Percentiles rank a stretch among this genome's conserved stretches.
Evolutionary conservation across 2,888 invertebrate species (phyloP).

Genomic region (Archips xylosteana): DNA sequence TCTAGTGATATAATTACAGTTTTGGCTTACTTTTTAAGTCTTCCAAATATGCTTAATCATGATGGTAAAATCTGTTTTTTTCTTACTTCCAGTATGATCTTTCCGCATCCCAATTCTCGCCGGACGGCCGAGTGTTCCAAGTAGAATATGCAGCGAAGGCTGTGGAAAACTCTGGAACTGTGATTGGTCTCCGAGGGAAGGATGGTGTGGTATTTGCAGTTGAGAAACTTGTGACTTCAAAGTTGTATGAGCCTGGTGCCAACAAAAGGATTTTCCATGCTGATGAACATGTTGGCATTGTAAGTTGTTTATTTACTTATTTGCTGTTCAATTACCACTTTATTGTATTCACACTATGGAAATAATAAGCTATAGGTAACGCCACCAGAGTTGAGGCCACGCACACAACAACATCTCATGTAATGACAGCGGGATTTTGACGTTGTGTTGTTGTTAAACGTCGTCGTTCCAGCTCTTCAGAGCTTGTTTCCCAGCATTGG

Average conservation of each 20-base stretch:
- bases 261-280: constrained; percentile 96
- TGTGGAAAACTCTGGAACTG: constrained; percentile 98
- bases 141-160: constrained; percentile 99
- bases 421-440: no score
- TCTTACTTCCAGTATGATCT: constrained; percentile 94
- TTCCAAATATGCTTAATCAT: constrained; percentile 49
- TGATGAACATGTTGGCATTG: constrained; percentile 98
- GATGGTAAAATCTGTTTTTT: constrained; percentile 40
- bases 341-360: background rate
- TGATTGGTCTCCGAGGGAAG: constrained; percentile 96
- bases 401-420: no score
- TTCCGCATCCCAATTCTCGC: constrained; percentile 99
- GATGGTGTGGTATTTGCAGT: constrained; percentile 99
- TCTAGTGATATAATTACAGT: background rate
- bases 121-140: constrained; percentile 99
- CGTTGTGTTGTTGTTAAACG: no score
- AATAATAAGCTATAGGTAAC: no score
- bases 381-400: no score
- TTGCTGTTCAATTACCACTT: background rate
- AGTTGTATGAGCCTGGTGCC: constrained; percentile 96
- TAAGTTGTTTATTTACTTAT: constrained; percentile 62
- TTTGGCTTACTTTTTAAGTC: background rate
- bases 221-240: constrained; percentile 97
- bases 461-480: no score
- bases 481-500: no score